Percentiles rank a stretch among this genome's conserved stretches.
phyloP scores from a whole-genome alignment of 2,888 invertebrate genomes.

The Tupiocoris notatus region DNA sequence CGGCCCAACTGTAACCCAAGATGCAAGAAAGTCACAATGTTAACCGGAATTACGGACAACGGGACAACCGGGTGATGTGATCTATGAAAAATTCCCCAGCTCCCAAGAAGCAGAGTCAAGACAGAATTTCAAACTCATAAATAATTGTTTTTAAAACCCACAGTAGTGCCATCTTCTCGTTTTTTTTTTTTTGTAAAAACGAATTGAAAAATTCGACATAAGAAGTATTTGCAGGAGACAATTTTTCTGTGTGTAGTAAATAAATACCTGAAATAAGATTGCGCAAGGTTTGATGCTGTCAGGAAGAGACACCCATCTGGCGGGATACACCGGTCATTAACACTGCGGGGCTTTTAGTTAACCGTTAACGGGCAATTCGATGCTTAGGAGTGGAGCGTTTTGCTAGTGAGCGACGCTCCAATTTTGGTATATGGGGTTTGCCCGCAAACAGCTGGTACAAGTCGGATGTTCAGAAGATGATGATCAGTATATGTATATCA shows the following conservation, averaged over 20 bases:
- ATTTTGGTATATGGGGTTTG: background rate
- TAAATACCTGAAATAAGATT: conserved; percentile 40
- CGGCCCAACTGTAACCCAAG: no score
- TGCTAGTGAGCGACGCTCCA: background rate
- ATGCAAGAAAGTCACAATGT: no score
- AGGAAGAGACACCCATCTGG: conserved; percentile 23
- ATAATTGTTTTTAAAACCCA: no score
- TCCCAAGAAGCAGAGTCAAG: no score
- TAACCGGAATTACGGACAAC: no score
- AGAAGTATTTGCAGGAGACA: conserved; percentile 12
- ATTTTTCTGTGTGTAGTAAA: conserved; percentile 7
- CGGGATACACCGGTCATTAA: conserved; percentile 28
- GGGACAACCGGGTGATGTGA: no score
- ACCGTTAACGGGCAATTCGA: conserved; percentile 21
- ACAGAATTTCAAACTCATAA: no score
- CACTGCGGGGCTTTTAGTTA: conserved; percentile 27
- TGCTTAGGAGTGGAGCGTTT: background rate
- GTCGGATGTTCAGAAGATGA: background rate
- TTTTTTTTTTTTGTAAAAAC: background rate
- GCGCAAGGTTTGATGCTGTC: conserved; percentile 40
- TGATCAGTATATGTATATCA: background rate
- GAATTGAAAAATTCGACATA: background rate
- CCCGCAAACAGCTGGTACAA: background rate
- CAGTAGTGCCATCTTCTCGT: no score
- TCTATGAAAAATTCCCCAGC: no score